Base-by-base conservation (phyloP, 2,797 vertebrate species). In the Tarsius wallacei region DNA sequence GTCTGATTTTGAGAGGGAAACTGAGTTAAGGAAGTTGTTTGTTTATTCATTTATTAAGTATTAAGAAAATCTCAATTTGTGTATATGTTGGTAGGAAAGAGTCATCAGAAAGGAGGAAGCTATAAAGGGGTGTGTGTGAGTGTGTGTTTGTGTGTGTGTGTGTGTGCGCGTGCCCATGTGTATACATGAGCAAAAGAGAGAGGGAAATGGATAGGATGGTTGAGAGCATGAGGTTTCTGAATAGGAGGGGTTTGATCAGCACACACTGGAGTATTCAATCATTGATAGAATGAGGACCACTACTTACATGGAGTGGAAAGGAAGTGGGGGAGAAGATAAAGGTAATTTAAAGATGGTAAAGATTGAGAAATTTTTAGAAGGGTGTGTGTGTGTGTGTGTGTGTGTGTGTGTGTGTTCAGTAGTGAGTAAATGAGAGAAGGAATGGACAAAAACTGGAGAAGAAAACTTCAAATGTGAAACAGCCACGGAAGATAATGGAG, bases 381-480 rank as follows among this genome's bases (percentile, higher is more conserved):
- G 36, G 14, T 3, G 42, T 5, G 22, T 55, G 19, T 31, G 26
- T 57, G 7, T 64, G 49, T 63, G 63, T 49, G 59, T 57, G 51
- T 55, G 9, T 24, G 4, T 36, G 12, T 70, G 33, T n/a, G n/a
- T 33, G n/a, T 68, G n/a, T 33, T 19, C 21, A 42, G 68, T 71
- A 71, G 2, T 63, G 36, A 91, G 22, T 63, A 61, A 64, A 26
- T 13, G 42, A 31, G 22, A 36, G 49, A 59, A 13, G 21, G 22
- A 55, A 83, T 76, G 61, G 33, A 17, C n/a, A 12, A n/a, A 74
- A 42, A 42, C 42, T 74, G 57, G 68, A n/a, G 57, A 51, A 66
- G 51, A 55, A 19, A 96, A 17, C 47, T 77, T 57, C 10, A 77
- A 63, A n/a, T 94, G 24, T 93, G 66, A 51, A 93, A 81, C 19